Evolutionary conservation across 2,888 invertebrate genomes (phyloP).

Genomic region (Cryptus armator): DNA sequence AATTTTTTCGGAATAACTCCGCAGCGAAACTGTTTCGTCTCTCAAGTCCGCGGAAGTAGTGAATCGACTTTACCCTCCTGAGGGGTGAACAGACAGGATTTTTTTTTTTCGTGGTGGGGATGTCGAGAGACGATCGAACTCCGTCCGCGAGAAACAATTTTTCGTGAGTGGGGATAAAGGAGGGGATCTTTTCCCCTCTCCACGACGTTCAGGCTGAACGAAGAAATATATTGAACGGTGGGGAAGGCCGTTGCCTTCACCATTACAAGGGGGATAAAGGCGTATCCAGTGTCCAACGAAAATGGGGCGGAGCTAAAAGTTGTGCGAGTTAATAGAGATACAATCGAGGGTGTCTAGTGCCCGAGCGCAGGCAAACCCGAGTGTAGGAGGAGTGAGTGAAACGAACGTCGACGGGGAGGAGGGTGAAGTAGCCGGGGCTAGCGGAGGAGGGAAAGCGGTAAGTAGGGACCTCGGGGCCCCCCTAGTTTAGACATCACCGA

Average conservation of each 20-base stretch:
- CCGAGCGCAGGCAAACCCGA: slow-evolving; percentile 73
- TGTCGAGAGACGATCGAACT: slow-evolving; percentile 25
- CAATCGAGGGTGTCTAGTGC: slow-evolving; percentile 85
- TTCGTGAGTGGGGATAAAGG: slow-evolving; percentile 63
- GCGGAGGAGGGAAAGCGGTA: slow-evolving; percentile 75
- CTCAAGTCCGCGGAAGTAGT: neutral
- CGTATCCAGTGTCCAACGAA: slow-evolving; percentile 63
- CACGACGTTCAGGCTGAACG: neutral
- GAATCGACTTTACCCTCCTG: neutral
- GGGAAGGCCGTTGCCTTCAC: slow-evolving; percentile 16
- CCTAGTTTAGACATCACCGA: slow-evolving; percentile 85
- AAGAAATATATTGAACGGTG: slow-evolving; percentile 13
- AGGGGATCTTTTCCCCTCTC: slow-evolving; percentile 60
- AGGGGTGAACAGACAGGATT: slow-evolving; percentile 10
- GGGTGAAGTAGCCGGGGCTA: slow-evolving; percentile 26
- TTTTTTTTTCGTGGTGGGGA: slow-evolving; percentile 2
- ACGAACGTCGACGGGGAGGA: slow-evolving; percentile 71
- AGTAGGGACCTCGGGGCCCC: slow-evolving; percentile 82
- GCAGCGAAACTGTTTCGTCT: neutral
- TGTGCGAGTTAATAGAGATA: slow-evolving; percentile 84
- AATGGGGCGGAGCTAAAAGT: slow-evolving; percentile 79
- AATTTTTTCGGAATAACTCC: neutral
- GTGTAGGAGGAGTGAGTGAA: slow-evolving; percentile 82
- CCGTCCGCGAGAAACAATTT: slow-evolving; percentile 20
- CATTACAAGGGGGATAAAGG: slow-evolving; percentile 30